Base-by-base conservation (phyloP, 1,140 invertebrate species). In the Ephestia elutella region DNA sequence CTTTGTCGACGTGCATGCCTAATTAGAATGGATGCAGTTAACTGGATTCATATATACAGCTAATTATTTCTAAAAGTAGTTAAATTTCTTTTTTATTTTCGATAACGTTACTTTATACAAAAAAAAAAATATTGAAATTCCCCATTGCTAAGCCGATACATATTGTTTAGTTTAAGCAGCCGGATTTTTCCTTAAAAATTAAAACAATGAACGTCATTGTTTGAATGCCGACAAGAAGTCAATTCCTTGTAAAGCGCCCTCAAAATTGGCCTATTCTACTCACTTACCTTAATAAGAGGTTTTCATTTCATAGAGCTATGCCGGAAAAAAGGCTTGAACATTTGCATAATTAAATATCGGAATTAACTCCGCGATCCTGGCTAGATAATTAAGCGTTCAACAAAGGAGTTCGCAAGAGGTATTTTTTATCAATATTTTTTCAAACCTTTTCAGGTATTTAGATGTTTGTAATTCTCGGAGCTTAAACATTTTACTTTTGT, bases 301-400 rank as follows among this genome's bases (percentile, higher is more conserved):
- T 65, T 59, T 60, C 25, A 44, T 44, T 53, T 58, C 53, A 53
- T 50, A 56, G 17, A 60, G 9, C 19, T 51, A 15, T 44, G 15
- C 19, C 30, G 30, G 55, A 68, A 74, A 73, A 78, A 71, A 65
- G 66, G 65, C 60, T 66, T 71, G 53, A 64, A 64, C 60, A 79
- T 78, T 80, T 80, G 68, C 73, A 79, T 82, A 81, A 83, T 81
- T 76, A 78, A 81, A 80, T 81, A 81, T 75, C 68, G 66, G 65
- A 73, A 76, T 83, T 71, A 75, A 74, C 63, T 71, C 58, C 20
- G 56, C 60, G 63, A 71, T 70, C 59, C 60, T 49, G 51, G 64
- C 54, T 63, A 75, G 70, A 75, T 79, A 75, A 82, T 75, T 76
- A 70, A 80, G 49, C 66, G 73, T 73, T 68, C 57, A 68, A 73